Evolutionary conservation across 2,113 vertebrate genomes (phyloP), one percentile per base, ranked within the genome.

Genomic region (Miniopterus natalensis): DNA sequence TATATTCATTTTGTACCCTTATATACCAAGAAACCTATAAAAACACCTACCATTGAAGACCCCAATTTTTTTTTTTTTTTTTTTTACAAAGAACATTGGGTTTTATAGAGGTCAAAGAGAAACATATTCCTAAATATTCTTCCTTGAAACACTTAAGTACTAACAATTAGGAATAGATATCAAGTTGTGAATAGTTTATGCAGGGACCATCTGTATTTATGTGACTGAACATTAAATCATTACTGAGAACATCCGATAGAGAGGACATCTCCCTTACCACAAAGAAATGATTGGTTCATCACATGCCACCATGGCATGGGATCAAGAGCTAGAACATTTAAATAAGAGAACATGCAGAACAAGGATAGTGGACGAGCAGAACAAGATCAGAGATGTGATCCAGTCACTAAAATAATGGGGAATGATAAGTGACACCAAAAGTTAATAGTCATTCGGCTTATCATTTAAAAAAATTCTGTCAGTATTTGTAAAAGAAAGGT

Each of bases 81-180:
- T 36, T 36, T 94, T 94, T 57, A 95, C 49, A 87, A 15, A 73
- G 81, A 95, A 36, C 29, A 68, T 79, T 73, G 45, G 1, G 47
- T 53, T 92, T 94, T 55, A 36, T 59, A 70, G 42, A 87, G 63
- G 93, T 80, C 53, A 87, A 94, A 85, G 55, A 42, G 6, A 92
- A n/a, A 80, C 61, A 36, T 4, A 87, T 92, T 85, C 68, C 68
- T 71, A 75, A 90, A 70, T 91, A 61, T 84, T 9, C 29, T 81
- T 93, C 29, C 51, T 87, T 66, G 51, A 80, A 90, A 61, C 25
- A 93, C 80, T 68, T 75, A 88, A 61, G 21, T 53, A 90, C n/a
- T 8, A 78, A 65, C n/a, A 93, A 42, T 59, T 78, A 80, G 53
- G 5, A 42, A 65, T 45, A 75, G 27, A 49, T 6, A 66, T 77